These are phyloP conservation scores for Falco naumanni DNA, from an alignment of 2,797 vertebrate species.

Conservation along the genomic window DNA sequence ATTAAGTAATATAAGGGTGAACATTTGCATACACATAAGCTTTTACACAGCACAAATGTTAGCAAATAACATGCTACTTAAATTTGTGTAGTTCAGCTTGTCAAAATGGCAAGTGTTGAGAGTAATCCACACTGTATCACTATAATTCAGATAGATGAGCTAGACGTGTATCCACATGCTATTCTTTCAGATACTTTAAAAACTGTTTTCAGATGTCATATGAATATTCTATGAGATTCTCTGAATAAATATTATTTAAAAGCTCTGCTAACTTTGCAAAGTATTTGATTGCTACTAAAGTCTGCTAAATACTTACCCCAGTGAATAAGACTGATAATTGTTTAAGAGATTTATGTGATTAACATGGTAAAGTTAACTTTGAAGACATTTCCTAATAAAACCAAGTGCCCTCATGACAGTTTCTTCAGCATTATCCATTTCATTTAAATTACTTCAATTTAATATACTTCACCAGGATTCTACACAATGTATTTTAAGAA, in stretches of 20 bases:
- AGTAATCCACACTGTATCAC: constrained; percentile 32
- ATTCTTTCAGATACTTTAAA: not conserved
- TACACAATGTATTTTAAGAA: not conserved
- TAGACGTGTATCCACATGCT: not conserved
- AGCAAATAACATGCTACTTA: not conserved
- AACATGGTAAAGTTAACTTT: constrained; percentile 42
- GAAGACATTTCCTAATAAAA: constrained; percentile 36
- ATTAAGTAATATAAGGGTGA: not conserved
- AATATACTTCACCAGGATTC: not conserved
- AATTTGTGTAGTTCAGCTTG: constrained; percentile 38
- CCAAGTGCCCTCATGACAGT: not conserved
- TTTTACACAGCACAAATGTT: not conserved
- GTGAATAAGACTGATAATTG: constrained; percentile 28
- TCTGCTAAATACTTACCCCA: constrained; percentile 13
- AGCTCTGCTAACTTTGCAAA: constrained; percentile 22
- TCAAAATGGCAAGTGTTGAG: constrained; percentile 28
- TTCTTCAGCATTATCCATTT: not conserved
- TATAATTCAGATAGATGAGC: constrained; percentile 58
- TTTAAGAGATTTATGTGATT: constrained; percentile 44
- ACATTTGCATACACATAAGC: not conserved
- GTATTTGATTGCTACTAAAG: constrained; percentile 17
- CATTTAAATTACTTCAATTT: not conserved
- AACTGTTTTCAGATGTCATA: not conserved
- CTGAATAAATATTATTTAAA: constrained; percentile 44
- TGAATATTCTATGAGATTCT: not conserved